Evolutionary conservation across 2,797 vertebrate genomes (phyloP).

Genomic region (Triplophysa bombifrons): DNA sequence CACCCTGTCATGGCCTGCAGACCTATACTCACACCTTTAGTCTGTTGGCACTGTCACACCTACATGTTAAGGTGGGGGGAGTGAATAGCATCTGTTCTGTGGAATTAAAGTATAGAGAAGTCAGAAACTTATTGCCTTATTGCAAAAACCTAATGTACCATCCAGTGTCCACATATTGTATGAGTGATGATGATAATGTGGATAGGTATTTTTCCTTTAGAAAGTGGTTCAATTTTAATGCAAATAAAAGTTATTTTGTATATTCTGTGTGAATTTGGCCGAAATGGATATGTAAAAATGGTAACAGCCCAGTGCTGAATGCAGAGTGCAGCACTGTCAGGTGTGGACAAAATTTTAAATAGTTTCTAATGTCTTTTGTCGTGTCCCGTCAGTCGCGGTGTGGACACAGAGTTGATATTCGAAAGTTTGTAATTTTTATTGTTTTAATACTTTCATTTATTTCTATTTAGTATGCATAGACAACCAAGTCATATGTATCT

Average conservation of each 20-base stretch:
- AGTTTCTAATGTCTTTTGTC: too few relatives aligned
- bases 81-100: conserved; percentile 67
- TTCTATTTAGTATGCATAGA: neutral
- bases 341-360: too few relatives aligned
- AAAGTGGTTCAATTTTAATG: too few relatives aligned
- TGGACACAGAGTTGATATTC: too few relatives aligned
- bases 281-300: neutral
- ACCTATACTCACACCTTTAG: conserved; percentile 73
- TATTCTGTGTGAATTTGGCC: neutral
- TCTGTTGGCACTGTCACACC: conserved; percentile 69
- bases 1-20: conserved; percentile 64
- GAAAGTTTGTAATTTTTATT: too few relatives aligned
- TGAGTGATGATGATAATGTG: neutral
- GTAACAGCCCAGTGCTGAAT: too few relatives aligned
- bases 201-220: too few relatives aligned
- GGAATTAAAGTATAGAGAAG: conserved; percentile 47
- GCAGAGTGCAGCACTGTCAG: too few relatives aligned
- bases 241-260: neutral
- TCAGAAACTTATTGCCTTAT: neutral
- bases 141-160: neutral
- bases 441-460: neutral
- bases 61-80: conserved; percentile 62
- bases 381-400: too few relatives aligned
- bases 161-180: neutral
- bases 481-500: neutral